Evolutionary conservation across 2,888 invertebrate genomes (phyloP).

Genomic region (Tridacna gigas): DNA sequence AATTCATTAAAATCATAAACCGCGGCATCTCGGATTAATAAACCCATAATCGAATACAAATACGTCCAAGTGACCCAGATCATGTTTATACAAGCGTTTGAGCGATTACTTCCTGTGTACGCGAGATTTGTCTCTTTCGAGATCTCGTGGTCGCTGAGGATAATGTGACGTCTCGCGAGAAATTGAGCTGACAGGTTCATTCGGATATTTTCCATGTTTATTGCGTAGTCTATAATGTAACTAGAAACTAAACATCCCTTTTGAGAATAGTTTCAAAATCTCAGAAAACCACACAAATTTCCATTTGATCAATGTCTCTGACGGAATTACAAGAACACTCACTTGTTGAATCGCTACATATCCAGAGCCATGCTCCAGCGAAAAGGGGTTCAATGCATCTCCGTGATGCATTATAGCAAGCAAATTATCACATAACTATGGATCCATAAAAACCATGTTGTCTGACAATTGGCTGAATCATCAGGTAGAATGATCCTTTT

Average conservation of each 20-base stretch:
- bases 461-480: too few relatives aligned
- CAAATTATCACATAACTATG: too few relatives aligned
- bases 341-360: too few relatives aligned
- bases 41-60: background rate
- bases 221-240: background rate
- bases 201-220: background rate
- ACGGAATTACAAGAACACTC: too few relatives aligned
- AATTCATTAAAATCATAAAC: slow-evolving; percentile 3
- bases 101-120: background rate
- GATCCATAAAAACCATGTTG: too few relatives aligned
- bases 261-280: background rate
- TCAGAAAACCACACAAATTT: too few relatives aligned
- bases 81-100: background rate
- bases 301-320: too few relatives aligned
- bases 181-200: background rate
- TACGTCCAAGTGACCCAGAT: background rate
- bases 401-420: too few relatives aligned
- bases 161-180: background rate
- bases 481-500: too few relatives aligned
- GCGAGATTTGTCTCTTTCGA: background rate
- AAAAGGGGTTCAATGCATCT: too few relatives aligned
- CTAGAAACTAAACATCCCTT: background rate
- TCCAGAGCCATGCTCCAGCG: too few relatives aligned
- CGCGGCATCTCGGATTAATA: background rate
- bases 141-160: background rate